Evolutionary conservation across 1,140 invertebrate species (phyloP).

Genomic region (Drosophila virilis): DNA sequence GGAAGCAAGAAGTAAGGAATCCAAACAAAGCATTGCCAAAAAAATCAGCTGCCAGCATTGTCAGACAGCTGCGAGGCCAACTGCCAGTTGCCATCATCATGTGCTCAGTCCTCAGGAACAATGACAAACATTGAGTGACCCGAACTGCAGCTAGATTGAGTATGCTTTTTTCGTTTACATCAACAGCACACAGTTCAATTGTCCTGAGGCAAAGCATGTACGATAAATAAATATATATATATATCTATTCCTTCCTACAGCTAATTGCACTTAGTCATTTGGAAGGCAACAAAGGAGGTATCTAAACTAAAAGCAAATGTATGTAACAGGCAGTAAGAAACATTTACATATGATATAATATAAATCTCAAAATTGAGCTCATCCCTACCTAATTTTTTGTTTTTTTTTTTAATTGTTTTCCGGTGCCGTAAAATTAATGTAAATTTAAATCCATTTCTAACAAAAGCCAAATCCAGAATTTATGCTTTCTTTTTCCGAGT

Average conservation of each 20-base stretch:
- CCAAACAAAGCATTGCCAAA: constrained; percentile 64
- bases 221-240: neutral
- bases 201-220: neutral
- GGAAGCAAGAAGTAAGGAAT: constrained; percentile 54
- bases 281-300: too few relatives aligned
- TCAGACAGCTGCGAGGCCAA: constrained; percentile 10
- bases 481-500: constrained; percentile 12
- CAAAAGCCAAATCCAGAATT: neutral
- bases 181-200: neutral
- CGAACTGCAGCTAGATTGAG: neutral
- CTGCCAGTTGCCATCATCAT: constrained; percentile 23
- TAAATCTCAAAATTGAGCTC: too few relatives aligned
- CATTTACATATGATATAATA: too few relatives aligned
- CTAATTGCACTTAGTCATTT: neutral
- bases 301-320: too few relatives aligned
- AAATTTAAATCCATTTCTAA: constrained; percentile 13
- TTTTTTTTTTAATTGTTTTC: neutral
- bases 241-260: neutral
- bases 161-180: neutral
- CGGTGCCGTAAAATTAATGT: neutral
- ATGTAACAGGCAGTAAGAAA: too few relatives aligned
- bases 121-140: constrained; percentile 12
- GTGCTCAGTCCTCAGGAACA: neutral
- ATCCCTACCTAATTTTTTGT: too few relatives aligned
- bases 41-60: constrained; percentile 26